phyloP scores from a whole-genome alignment of 2,113 vertebrate species.

The Taxidea taxus region DNA sequence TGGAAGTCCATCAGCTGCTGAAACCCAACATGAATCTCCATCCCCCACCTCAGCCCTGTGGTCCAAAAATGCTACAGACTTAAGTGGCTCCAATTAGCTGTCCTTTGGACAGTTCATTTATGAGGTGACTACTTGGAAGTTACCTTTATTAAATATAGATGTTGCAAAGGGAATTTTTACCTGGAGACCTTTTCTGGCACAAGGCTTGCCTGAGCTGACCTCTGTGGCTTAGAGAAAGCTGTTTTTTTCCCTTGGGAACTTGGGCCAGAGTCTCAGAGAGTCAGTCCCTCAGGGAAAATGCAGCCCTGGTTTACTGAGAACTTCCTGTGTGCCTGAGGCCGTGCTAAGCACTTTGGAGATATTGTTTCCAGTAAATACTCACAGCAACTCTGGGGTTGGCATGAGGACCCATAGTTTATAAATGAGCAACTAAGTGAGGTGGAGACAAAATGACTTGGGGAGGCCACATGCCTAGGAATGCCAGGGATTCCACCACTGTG shows the following conservation, averaged over 20 bases:
- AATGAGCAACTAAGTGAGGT: background rate
- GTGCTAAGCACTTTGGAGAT: background rate
- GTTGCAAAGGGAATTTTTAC: background rate
- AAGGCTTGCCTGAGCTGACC: background rate
- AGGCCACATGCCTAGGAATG: rapidly evolving
- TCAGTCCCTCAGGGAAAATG: background rate
- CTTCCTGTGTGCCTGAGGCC: rapidly evolving
- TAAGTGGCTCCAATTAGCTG: constrained; percentile 32
- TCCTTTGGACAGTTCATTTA: constrained; percentile 31
- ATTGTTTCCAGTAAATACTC: background rate
- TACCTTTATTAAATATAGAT: background rate
- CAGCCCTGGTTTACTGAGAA: background rate
- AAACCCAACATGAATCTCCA: background rate
- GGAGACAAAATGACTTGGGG: background rate
- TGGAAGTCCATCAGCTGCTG: background rate
- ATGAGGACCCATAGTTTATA: background rate
- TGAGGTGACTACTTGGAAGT: constrained; percentile 29
- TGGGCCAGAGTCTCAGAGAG: background rate
- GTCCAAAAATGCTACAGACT: background rate
- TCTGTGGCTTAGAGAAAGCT: background rate
- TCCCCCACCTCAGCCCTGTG: background rate
- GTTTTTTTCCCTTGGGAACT: background rate
- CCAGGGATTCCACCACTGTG: background rate
- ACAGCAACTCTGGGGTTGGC: background rate
- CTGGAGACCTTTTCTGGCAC: constrained; percentile 6